A percentile compares a stretch with the other conserved stretches of the same genome.
These are phyloP conservation scores for Lochmaea crataegi DNA, from an alignment of 2,888 invertebrate genomes.

Conservation along the genomic window DNA sequence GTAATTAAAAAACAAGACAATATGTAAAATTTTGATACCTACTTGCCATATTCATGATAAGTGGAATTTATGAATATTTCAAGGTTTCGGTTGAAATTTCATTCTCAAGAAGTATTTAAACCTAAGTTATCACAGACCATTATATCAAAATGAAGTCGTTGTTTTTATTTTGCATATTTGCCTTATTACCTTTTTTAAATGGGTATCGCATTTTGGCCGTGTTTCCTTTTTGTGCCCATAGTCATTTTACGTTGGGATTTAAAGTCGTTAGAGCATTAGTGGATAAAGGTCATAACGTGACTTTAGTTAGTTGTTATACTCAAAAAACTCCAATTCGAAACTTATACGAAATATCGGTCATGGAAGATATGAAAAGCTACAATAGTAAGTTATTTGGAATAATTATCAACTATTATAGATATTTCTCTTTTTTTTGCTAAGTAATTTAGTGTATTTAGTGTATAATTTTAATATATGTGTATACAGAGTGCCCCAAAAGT, in stretches of 20 bases:
- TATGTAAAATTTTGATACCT: too few relatives aligned
- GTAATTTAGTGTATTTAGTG: neutral
- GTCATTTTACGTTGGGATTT: conserved; percentile 55
- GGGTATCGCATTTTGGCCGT: conserved; percentile 52
- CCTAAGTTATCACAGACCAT: too few relatives aligned
- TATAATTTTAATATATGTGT: too few relatives aligned
- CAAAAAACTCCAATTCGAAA: conserved; percentile 63
- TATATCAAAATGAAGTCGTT: too few relatives aligned
- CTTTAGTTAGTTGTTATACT: conserved; percentile 56
- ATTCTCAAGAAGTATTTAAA: too few relatives aligned
- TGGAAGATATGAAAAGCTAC: conserved; percentile 31
- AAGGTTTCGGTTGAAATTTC: too few relatives aligned
- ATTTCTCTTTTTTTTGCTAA: neutral
- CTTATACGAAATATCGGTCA: conserved; percentile 55
- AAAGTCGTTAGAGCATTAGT: conserved; percentile 54
- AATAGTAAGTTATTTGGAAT: conserved; percentile 39
- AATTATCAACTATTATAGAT: too few relatives aligned
- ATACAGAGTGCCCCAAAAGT: too few relatives aligned
- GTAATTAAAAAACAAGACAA: too few relatives aligned
- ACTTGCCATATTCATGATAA: too few relatives aligned
- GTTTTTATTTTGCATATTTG: neutral
- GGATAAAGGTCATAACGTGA: conserved; percentile 64
- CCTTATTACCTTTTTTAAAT: neutral
- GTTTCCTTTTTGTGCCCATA: conserved; percentile 52
- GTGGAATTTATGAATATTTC: too few relatives aligned